Evolutionary conservation across 1,140 invertebrate genomes (phyloP).

Genomic region (Drosophila rhopaloa): DNA sequence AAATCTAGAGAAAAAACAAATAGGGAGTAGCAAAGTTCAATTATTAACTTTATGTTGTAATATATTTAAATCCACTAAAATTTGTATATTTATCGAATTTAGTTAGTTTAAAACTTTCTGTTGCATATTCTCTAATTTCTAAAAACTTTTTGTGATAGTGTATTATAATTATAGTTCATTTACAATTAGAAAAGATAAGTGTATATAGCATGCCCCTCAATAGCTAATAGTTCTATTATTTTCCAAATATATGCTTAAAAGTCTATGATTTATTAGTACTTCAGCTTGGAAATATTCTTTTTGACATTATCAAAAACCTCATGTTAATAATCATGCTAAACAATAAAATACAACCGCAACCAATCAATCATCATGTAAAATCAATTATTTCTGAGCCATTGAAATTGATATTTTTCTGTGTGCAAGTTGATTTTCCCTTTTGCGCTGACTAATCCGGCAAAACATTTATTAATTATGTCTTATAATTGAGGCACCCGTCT

Average conservation of each 20-base stretch:
- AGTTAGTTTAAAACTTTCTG: too few species aligned
- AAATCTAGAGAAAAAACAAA: not conserved
- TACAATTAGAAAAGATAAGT: too few species aligned
- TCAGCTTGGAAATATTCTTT: not conserved
- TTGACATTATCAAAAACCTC: not conserved
- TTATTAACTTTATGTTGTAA: too few species aligned
- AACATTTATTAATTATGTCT: slow-evolving; percentile 70
- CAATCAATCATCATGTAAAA: slow-evolving; percentile 1
- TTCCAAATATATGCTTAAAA: not conserved
- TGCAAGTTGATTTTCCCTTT: slow-evolving; percentile 21
- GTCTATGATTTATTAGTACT: not conserved
- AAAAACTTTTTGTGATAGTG: too few species aligned
- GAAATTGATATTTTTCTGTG: slow-evolving; percentile 6
- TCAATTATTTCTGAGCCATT: not conserved
- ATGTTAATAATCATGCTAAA: not conserved
- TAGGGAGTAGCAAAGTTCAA: not conserved
- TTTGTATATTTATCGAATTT: too few species aligned
- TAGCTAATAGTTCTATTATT: too few species aligned
- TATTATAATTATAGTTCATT: too few species aligned
- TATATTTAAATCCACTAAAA: too few species aligned
- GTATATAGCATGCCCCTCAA: too few species aligned
- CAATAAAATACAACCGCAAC: not conserved
- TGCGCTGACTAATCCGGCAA: slow-evolving; percentile 51
- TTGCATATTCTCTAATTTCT: too few species aligned
- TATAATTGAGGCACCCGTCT: slow-evolving; percentile 60